Evolutionary conservation across 1,140 invertebrate genomes (phyloP).

Genomic region (Nymphalis io): DNA sequence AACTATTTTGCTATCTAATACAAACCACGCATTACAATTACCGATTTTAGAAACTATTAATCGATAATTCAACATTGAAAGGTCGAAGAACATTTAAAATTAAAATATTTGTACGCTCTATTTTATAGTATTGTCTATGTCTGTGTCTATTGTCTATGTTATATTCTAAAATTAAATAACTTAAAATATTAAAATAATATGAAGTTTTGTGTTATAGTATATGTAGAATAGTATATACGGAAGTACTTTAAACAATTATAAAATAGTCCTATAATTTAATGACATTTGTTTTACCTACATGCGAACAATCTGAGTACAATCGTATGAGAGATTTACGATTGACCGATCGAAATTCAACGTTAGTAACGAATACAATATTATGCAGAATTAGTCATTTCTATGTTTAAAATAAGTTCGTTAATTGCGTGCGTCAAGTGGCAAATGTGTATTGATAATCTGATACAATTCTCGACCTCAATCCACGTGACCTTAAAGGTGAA

Average conservation of each 20-base stretch:
- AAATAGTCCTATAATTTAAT: not conserved
- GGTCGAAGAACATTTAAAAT: too few species aligned
- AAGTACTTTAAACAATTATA: not conserved
- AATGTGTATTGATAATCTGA: constrained; percentile 22
- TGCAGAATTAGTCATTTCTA: not conserved
- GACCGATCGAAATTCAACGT: not conserved
- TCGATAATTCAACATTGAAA: too few species aligned
- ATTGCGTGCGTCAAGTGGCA: constrained; percentile 1
- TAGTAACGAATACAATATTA: not conserved
- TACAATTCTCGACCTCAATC: constrained; percentile 37
- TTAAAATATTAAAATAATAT: too few species aligned
- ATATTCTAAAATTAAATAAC: too few species aligned
- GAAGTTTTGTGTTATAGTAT: too few species aligned
- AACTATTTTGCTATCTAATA: constrained; percentile 14
- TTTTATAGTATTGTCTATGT: too few species aligned
- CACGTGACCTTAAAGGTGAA: constrained; percentile 37
- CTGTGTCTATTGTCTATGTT: too few species aligned
- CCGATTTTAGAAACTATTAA: not conserved
- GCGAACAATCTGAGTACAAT: not conserved
- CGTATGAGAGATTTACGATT: constrained; percentile 9
- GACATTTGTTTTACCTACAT: not conserved
- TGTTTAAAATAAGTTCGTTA: constrained; percentile 8
- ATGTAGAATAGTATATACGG: not conserved
- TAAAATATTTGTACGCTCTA: too few species aligned
- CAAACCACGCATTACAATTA: not conserved